Percentiles rank a stretch among this genome's conserved stretches.
Evolutionary conservation across 2,888 invertebrate species (phyloP).

Genomic region (Plemyria rubiginata): DNA sequence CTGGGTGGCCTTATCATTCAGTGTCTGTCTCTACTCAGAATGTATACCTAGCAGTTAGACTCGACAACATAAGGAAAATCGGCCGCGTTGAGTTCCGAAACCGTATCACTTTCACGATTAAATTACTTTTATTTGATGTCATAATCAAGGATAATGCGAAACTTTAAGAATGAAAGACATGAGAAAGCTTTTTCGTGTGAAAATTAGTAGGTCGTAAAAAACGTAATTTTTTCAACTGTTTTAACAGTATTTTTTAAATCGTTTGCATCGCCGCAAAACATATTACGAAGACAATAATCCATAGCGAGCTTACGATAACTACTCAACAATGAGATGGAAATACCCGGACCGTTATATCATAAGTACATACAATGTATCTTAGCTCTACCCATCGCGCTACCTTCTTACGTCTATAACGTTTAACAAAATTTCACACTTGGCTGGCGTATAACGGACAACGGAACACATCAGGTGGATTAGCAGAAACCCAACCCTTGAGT

Average conservation of each 20-base stretch:
- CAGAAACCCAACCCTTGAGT: slow-evolving; percentile 45
- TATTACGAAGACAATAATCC: slow-evolving; percentile 30
- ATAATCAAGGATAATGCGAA: background rate
- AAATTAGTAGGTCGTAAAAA: no score
- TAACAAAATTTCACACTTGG: slow-evolving; percentile 45
- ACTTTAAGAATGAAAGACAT: no score
- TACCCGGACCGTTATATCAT: slow-evolving; percentile 34
- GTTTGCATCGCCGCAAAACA: slow-evolving; percentile 4
- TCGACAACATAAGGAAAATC: no score
- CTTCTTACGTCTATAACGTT: slow-evolving; percentile 37
- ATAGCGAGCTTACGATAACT: slow-evolving; percentile 38
- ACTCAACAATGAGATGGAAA: slow-evolving; percentile 34
- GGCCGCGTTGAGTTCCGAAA: no score
- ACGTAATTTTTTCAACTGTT: background rate
- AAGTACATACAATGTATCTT: slow-evolving; percentile 37
- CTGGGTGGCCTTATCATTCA: no score
- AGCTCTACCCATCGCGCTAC: slow-evolving; percentile 33
- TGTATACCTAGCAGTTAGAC: no score
- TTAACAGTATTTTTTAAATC: no score
- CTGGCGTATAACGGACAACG: slow-evolving; percentile 44
- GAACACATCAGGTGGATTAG: slow-evolving; percentile 48
- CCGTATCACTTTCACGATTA: background rate
- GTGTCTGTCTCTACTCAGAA: no score
- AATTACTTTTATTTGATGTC: background rate
- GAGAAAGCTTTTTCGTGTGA: no score